Evolutionary conservation across 2,888 invertebrate species (phyloP).

Genomic region (Oscheius onirici): DNA sequence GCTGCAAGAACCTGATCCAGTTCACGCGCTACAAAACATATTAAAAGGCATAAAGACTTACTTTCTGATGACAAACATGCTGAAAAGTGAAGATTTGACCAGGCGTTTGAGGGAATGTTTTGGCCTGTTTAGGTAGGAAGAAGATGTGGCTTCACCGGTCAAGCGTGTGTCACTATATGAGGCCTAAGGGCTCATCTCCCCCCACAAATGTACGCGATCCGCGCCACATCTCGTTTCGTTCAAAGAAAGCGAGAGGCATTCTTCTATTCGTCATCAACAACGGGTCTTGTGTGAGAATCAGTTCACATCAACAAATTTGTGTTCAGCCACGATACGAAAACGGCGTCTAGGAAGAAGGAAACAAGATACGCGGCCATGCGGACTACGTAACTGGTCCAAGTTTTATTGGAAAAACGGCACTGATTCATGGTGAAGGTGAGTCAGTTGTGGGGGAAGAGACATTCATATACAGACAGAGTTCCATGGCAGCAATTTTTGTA

Average conservation of each 20-base stretch:
- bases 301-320: background rate
- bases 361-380: background rate
- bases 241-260: slow-evolving; percentile 25
- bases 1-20: background rate
- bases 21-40: background rate
- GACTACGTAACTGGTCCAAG: too few species aligned
- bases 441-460: too few species aligned
- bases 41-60: background rate
- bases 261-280: slow-evolving; percentile 15
- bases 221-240: slow-evolving; percentile 27
- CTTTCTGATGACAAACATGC: slow-evolving; percentile 9
- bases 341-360: slow-evolving; percentile 5
- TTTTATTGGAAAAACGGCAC: too few species aligned
- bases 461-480: too few species aligned
- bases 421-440: too few species aligned
- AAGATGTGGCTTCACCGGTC: slow-evolving; percentile 12
- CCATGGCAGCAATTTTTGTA: too few species aligned
- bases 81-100: background rate
- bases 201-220: slow-evolving; percentile 17
- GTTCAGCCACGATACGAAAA: background rate
- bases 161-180: slow-evolving; percentile 13
- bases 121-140: slow-evolving; percentile 12
- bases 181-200: slow-evolving; percentile 10
- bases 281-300: slow-evolving; percentile 12
- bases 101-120: background rate